Evolutionary conservation across 2,113 vertebrate genomes (phyloP).

Genomic region (Lota lota): DNA sequence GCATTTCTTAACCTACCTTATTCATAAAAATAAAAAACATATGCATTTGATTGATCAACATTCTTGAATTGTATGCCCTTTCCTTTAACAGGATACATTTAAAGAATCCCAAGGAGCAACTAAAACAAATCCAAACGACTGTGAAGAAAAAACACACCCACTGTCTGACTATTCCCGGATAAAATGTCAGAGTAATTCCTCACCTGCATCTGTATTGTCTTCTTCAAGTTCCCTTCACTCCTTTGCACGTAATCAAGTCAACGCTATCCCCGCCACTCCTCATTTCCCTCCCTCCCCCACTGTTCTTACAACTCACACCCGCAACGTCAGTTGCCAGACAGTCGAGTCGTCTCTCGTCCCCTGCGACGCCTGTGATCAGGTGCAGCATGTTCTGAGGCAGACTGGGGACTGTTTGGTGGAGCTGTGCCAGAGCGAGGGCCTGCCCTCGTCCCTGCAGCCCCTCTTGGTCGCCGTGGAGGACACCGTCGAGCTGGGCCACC

Average conservation of each 20-base stretch:
- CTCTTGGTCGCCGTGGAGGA: constrained; percentile 75
- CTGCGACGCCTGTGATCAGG: constrained; percentile 74
- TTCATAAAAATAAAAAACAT: neutral
- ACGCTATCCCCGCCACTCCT: neutral
- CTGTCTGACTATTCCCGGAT: constrained; percentile 11
- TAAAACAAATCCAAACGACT: constrained; percentile 13
- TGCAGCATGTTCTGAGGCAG: constrained; percentile 74
- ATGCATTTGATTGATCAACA: neutral
- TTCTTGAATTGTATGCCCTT: neutral
- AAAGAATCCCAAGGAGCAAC: constrained; percentile 20
- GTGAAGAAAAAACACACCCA: constrained; percentile 11
- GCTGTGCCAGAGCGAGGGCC: constrained; percentile 81
- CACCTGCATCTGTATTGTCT: constrained; percentile 23
- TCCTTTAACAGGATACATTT: constrained; percentile 27
- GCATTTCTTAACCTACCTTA: neutral
- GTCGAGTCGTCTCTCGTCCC: constrained; percentile 59
- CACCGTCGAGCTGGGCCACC: constrained; percentile 54
- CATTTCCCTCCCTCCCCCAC: neutral
- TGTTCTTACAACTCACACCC: constrained; percentile 5
- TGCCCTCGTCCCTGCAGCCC: constrained; percentile 81
- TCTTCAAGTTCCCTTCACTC: constrained; percentile 30
- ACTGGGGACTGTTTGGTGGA: constrained; percentile 73
- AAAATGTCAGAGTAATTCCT: constrained; percentile 13
- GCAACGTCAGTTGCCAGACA: constrained; percentile 70
- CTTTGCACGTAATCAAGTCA: constrained; percentile 18